Base-by-base conservation (phyloP, 1,140 invertebrate species). In the Homarus americanus region DNA sequence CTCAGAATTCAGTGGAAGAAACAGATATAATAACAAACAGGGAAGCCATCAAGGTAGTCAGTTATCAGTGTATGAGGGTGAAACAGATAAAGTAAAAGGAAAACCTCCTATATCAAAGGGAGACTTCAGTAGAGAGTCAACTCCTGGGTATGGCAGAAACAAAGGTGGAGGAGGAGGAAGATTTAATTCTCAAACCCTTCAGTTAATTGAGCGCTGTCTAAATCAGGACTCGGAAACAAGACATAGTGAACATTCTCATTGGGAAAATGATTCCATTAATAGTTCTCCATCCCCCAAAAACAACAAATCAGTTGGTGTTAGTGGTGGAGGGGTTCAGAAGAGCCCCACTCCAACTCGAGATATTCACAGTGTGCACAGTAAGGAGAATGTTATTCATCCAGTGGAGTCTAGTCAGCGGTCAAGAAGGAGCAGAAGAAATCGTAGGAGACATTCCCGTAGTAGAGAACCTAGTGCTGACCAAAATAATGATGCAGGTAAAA, bases 1-100 rank as follows among this genome's bases (percentile, higher is more conserved):
- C 20, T 92, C 92, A n/a, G 92, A 92, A 73, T 92, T 79, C 73
- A 92, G 92, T 49, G 92, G 92, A 17, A 82, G 90, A 49, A 91
- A 92, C 73, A 72, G 92, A 17, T 92, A 92, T 75, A 58, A n/a
- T n/a, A 88, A 86, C 28, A 78, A 73, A 36, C 82, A 66, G 69
- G 82, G 53, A 40, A 89, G 91, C 73, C 82, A 87, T 15, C 91
- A 89, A 75, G 87, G 87, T 12, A 92, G 91, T 80, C 87, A 90
- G 53, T 28, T 80, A 38, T 92, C 91, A 58, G 83, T 88, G 44
- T 92, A 89, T 58, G 85, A 92, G 24, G 92, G 87, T 36, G 92
- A 92, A 36, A 75, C 49, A 20, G 85, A 91, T 24, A 82, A 41
- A 36, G 44, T 91, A 15, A 87, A 78, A 40, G 87, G 82, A 44